phyloP scores from a whole-genome alignment of 2,113 vertebrate species.

The Malurus melanocephalus region DNA sequence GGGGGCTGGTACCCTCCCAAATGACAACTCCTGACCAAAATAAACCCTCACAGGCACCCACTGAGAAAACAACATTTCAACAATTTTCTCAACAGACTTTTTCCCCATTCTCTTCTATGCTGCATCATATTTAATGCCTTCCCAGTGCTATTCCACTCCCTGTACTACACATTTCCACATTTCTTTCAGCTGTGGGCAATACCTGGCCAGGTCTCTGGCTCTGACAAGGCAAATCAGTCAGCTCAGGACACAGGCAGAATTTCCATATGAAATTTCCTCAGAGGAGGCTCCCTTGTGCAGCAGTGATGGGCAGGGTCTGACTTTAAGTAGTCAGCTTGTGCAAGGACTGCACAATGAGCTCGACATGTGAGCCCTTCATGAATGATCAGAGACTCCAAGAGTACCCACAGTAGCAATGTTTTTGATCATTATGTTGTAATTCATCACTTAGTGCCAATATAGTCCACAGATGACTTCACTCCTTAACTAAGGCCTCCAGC shows the following conservation, averaged over 20 bases:
- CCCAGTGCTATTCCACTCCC: background rate
- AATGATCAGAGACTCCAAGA: background rate
- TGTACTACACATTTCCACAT: background rate
- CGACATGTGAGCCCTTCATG: background rate
- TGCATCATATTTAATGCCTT: background rate
- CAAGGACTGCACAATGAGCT: background rate
- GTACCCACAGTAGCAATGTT: background rate
- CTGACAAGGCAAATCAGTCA: rapidly evolving
- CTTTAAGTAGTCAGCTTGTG: background rate
- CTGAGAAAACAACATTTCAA: background rate
- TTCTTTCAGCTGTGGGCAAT: background rate
- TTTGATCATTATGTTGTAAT: background rate
- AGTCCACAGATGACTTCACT: background rate
- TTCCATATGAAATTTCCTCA: rapidly evolving
- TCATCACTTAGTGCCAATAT: background rate
- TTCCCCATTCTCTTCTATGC: rapidly evolving
- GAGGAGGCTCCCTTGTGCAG: rapidly evolving
- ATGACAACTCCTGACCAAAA: background rate
- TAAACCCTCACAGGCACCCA: rapidly evolving
- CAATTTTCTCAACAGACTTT: background rate
- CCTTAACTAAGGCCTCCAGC: background rate
- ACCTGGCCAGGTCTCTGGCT: background rate
- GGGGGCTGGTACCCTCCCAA: background rate
- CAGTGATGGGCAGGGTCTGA: background rate
- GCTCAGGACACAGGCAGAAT: background rate